These are phyloP conservation scores for Anser brachyrhynchus DNA, from an alignment of 2,113 vertebrate species.

Conservation along the genomic window DNA sequence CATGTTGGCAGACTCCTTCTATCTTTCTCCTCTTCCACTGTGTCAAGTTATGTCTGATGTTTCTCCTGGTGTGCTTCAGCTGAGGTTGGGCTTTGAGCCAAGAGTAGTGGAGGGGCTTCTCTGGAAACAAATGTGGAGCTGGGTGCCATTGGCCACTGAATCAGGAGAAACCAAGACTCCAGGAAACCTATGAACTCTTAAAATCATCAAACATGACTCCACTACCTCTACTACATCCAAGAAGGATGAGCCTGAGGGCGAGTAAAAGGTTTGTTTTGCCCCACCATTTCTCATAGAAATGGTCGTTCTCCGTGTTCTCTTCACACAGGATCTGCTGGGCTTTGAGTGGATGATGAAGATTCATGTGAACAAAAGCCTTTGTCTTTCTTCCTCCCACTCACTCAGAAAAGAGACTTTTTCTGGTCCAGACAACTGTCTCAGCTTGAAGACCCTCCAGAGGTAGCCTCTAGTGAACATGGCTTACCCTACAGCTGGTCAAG, in stretches of 20 bases:
- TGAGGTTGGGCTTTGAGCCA: no score
- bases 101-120: neutral
- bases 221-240: neutral
- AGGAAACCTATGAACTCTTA: neutral
- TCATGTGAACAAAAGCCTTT: neutral
- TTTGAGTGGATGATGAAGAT: neutral
- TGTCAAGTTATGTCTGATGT: no score
- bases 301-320: neutral
- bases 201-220: neutral
- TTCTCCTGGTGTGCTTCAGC: neutral
- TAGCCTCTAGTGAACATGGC: neutral
- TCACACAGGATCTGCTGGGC: accelerated
- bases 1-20: neutral
- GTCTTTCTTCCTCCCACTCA: neutral
- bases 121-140: no score
- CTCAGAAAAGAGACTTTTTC: neutral
- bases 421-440: neutral
- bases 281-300: neutral
- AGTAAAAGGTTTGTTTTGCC: neutral
- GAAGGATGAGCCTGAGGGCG: neutral
- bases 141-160: neutral
- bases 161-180: neutral
- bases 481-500: neutral
- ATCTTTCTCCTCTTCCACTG: neutral
- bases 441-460: neutral